Percentiles rank a stretch among this genome's conserved stretches.
Evolutionary conservation across 2,113 vertebrate species (phyloP).

Genomic region (Bagarius yarrelli): DNA sequence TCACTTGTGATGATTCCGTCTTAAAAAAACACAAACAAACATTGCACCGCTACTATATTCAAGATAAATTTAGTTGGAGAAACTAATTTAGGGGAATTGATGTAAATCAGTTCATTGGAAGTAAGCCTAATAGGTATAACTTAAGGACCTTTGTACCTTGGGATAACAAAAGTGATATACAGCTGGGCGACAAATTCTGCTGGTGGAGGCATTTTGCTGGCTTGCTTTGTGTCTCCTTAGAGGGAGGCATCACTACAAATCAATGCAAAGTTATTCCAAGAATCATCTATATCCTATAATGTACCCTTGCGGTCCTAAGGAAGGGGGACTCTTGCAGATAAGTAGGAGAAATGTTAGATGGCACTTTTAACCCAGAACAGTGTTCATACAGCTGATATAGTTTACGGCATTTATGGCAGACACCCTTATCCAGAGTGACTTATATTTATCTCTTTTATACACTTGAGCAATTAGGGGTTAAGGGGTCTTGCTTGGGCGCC

Average conservation of each 20-base stretch:
- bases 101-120: background rate
- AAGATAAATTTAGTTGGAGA: background rate
- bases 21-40: background rate
- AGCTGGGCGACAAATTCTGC: background rate
- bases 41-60: background rate
- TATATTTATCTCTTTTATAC: no score
- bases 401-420: no score
- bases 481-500: no score
- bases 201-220: conserved; percentile 9
- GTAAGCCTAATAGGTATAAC: background rate
- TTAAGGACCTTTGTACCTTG: background rate
- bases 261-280: background rate
- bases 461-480: no score
- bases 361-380: no score
- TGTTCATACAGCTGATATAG: no score
- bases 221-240: background rate
- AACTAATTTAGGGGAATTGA: background rate
- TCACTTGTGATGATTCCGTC: conserved; percentile 10
- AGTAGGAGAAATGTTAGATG: no score
- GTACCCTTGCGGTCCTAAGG: background rate
- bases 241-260: background rate
- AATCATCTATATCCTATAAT: background rate
- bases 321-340: background rate
- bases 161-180: background rate
- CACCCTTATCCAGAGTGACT: no score